Evolutionary conservation across 2,888 invertebrate genomes (phyloP), one percentile per base, ranked within the genome.

Genomic region (Lagria hirta): DNA sequence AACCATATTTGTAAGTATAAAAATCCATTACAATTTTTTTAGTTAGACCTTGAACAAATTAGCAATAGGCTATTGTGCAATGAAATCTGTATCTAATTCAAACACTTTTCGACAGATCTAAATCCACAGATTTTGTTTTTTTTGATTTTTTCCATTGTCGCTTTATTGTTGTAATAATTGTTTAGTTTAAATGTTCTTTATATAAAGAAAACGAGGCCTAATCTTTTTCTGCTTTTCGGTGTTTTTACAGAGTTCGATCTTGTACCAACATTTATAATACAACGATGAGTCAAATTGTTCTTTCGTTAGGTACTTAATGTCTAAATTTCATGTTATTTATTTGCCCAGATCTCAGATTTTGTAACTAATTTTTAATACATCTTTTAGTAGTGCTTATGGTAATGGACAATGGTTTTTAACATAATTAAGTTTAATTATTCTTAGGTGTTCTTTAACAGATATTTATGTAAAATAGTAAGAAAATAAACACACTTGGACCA

Each of bases 401-500:
- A 66, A 64, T 59, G 67, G 69, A 69, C 68, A 67, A 69, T 68
- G 68, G 68, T 68, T 69, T 62, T 60, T 50, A 55, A 58, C 45
- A 43, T 52, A 53, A 52, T 50, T 64, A 58, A 57, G 56, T 52
- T 58, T 59, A 58, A 60, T 62, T 57, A 60, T 61, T 52, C 50
- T 59, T 66, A 66, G 65, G 60, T 64, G 64, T 66, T 66, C 64
- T 58, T 61, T 59, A 60, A 62, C 60, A 64, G 55, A 66, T 66
- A 66, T 66, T 67, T 67, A 66, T 66, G 66, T 65, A 66, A 63
- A 58, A 65, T 66, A 65, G 63, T 57, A 55, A 51, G 47, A 52
- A 58, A 55, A 54, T 52, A 57, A 53, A 58, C 54, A 52, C 54
- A 58, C 47, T 54, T 60, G 54, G 51, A 57, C 52, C 55, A 58